Conservation (phyloP, 2,888 invertebrate species). For the Drymonia ruficornis region DNA sequence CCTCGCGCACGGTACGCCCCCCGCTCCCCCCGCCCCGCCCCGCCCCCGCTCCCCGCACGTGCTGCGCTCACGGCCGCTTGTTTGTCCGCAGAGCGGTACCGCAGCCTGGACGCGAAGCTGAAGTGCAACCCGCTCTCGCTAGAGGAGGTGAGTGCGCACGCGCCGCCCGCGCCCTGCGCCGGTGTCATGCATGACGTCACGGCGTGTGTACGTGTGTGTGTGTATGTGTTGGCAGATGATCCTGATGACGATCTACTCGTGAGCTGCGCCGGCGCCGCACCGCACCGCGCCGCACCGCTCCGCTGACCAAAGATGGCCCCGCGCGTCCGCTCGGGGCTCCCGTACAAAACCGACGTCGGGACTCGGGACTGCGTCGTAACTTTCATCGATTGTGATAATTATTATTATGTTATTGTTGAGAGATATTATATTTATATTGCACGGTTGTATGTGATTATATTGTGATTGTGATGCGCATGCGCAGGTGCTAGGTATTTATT, state of each 20-base stretch:
- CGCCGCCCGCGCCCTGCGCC: neutral
- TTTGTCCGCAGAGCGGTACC: conserved; percentile 86
- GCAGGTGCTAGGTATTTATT: conserved; percentile 4
- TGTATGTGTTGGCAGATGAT: conserved; percentile 77
- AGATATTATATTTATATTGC: neutral
- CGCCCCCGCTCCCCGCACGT: conserved; percentile 14
- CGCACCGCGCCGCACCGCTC: conserved; percentile 18
- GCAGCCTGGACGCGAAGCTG: conserved; percentile 88
- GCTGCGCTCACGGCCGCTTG: conserved; percentile 10
- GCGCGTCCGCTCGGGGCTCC: neutral
- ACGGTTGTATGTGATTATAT: neutral
- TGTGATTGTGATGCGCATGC: neutral
- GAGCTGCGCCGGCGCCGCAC: conserved; percentile 37
- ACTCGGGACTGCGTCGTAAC: neutral
- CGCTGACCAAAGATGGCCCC: conserved; percentile 4
- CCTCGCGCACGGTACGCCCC: conserved; percentile 61
- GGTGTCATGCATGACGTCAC: no score
- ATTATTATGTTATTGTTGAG: neutral
- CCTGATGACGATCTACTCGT: conserved; percentile 87
- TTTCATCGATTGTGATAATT: neutral
- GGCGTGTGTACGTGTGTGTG: no score
- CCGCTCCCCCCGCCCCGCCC: conserved; percentile 18
- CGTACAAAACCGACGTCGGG: conserved; percentile 1
- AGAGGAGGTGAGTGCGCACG: conserved; percentile 85
- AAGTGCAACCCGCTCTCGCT: conserved; percentile 89